phyloP scores from a whole-genome alignment of 2,797 vertebrate genomes.

The Channa striata region DNA sequence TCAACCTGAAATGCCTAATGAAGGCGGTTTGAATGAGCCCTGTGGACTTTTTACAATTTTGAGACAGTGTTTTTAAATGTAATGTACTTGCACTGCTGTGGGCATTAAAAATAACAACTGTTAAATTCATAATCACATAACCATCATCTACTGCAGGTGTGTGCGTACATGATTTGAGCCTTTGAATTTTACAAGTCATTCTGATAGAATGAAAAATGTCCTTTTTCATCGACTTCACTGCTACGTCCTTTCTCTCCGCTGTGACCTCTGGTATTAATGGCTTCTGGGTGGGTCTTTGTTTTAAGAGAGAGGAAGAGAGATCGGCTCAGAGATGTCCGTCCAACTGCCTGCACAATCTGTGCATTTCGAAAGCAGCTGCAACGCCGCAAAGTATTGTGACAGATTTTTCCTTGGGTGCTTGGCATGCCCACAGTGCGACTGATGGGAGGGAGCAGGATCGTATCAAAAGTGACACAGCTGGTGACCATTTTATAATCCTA shows the following conservation, averaged over 20 bases:
- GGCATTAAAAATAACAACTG: too few relatives aligned
- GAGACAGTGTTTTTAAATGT: too few relatives aligned
- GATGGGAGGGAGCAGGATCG: constrained; percentile 49
- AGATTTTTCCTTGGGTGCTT: constrained; percentile 53
- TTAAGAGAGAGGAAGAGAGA: constrained; percentile 21
- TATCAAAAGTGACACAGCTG: constrained; percentile 80
- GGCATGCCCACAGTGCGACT: constrained; percentile 32
- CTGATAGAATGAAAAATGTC: too few relatives aligned
- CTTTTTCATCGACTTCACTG: constrained; percentile 81
- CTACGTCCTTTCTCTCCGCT: constrained; percentile 94
- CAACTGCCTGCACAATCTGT: constrained; percentile 77
- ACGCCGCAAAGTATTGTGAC: constrained; percentile 29
- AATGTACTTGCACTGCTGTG: too few relatives aligned
- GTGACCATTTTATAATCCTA: constrained; percentile 74
- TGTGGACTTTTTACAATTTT: background rate
- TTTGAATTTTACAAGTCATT: background rate
- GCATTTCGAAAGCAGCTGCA: constrained; percentile 39
- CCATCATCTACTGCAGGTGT: too few relatives aligned
- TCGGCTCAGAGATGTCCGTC: constrained; percentile 44
- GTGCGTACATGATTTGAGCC: background rate
- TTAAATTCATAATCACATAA: too few relatives aligned
- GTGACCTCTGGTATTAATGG: constrained; percentile 79
- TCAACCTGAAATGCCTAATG: too few relatives aligned
- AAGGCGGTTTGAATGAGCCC: too few relatives aligned
- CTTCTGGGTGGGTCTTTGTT: constrained; percentile 15